Conservation (phyloP, 2,888 invertebrate species). For the Cheilosia scutellata region DNA sequence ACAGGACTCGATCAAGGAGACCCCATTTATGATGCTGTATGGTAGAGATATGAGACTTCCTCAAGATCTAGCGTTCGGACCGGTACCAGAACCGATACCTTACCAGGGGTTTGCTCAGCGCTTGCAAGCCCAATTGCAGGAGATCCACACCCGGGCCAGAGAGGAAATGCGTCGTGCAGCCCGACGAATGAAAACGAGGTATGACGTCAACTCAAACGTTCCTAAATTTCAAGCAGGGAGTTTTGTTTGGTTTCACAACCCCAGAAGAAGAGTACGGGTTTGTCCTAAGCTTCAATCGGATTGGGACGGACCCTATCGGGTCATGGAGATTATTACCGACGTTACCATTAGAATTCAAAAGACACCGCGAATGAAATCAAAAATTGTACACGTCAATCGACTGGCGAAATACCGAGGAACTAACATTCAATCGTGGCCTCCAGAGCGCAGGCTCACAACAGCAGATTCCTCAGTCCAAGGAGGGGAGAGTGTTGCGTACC, state of each 20-base stretch:
- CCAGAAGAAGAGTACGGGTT: conserved; percentile 14
- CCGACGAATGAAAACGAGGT: conserved; percentile 14
- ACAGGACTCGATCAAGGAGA: conserved; percentile 68
- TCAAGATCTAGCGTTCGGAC: conserved; percentile 76
- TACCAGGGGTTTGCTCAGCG: conserved; percentile 12
- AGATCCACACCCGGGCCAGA: not conserved
- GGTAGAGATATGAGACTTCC: conserved; percentile 70
- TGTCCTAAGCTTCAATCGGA: conserved; percentile 40
- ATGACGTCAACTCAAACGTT: conserved; percentile 10
- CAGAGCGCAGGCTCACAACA: too few species aligned
- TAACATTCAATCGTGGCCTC: not conserved
- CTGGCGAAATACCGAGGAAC: conserved; percentile 8
- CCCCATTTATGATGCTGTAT: conserved; percentile 70
- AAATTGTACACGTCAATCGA: conserved; percentile 23
- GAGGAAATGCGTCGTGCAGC: not conserved
- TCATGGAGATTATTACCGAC: conserved; percentile 25
- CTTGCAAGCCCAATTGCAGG: conserved; percentile 6
- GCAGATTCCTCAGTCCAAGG: too few species aligned
- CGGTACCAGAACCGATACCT: conserved; percentile 5
- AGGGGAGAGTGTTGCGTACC: too few species aligned
- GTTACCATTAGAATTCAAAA: conserved; percentile 34
- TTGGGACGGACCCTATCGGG: conserved; percentile 26
- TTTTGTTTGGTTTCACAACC: conserved; percentile 36
- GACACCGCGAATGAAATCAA: conserved; percentile 28
- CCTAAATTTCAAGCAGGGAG: conserved; percentile 9